Evolutionary conservation across 2,113 vertebrate species (phyloP), one percentile per base, ranked within the genome.

Genomic region (Sander vitreus): DNA sequence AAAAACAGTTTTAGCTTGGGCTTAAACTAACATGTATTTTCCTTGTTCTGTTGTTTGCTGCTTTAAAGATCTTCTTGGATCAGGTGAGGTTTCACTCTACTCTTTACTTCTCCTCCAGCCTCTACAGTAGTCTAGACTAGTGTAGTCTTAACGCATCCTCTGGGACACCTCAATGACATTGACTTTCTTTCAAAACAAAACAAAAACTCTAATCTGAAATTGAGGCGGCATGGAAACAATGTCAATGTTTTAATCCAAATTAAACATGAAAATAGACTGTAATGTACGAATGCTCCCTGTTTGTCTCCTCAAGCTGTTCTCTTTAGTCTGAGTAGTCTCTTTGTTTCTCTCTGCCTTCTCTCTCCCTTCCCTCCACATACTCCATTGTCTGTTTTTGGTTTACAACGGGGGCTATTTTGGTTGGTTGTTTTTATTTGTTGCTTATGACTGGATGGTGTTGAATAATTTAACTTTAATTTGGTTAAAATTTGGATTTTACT

Each of bases 11-110:
- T 57, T 43, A 48, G 3, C 6, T 0, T n/a, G 5, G 27, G 1
- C 7, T 60, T n/a, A 12, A 63, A 54, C 7, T 16, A 25, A 50
- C 19, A 21, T 36, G 19, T 59, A 12, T 76, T 78, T 23, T 79
- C 9, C 63, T 19, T 67, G 1, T 78, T 47, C 1, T 33, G 6
- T 73, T 19, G 45, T 60, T 76, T 73, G 69, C 23, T 87, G 73
- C 71, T 65, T 59, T 39, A 0, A 57, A 96, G 95, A 96, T 72
- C 94, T 96, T 54, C 93, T 96, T 80, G 95, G 95, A 76, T 96
- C 95, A 78, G 95, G 95, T 96, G 81, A 92, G 94, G 94, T 76
- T 3, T 50, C n/a, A 12, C 59, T 78, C 69, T 72, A 14, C 63
- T 78, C 60, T 73, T 23, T 15, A 51, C 33, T 57, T 62, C 58